phyloP scores from a whole-genome alignment of 2,797 vertebrate species.

The Lepus townsendii region DNA sequence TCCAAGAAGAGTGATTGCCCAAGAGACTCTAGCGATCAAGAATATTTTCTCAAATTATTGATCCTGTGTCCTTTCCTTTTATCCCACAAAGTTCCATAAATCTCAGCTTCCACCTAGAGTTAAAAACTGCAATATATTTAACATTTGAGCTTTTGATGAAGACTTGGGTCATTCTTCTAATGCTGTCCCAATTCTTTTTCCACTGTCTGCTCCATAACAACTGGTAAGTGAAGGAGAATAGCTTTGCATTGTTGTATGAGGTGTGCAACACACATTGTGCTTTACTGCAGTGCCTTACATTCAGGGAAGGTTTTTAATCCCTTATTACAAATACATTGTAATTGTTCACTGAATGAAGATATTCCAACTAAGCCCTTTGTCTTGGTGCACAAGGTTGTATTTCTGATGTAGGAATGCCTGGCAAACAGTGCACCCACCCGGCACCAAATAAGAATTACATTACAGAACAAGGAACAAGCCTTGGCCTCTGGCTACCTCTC shows the following conservation, averaged over 20 bases:
- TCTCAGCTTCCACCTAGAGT: background rate
- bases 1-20: background rate
- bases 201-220: background rate
- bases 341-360: constrained; percentile 70
- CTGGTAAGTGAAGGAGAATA: background rate
- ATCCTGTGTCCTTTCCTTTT: background rate
- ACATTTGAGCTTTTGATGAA: background rate
- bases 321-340: constrained; percentile 62
- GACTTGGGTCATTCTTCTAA: background rate
- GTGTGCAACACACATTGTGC: background rate
- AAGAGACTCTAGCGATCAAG: background rate
- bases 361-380: constrained; percentile 61
- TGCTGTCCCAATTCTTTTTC: too few relatives aligned
- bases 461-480: constrained; percentile 5
- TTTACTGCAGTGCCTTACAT: background rate
- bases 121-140: background rate
- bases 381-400: background rate
- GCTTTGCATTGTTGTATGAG: background rate
- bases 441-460: constrained; percentile 58
- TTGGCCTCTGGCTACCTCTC: background rate
- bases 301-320: constrained; percentile 55
- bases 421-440: constrained; percentile 68
- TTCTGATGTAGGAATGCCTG: constrained; percentile 55
- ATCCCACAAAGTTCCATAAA: background rate
- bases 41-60: background rate